phyloP scores from a whole-genome alignment of 2,888 invertebrate species.

The Pteria penguin region DNA sequence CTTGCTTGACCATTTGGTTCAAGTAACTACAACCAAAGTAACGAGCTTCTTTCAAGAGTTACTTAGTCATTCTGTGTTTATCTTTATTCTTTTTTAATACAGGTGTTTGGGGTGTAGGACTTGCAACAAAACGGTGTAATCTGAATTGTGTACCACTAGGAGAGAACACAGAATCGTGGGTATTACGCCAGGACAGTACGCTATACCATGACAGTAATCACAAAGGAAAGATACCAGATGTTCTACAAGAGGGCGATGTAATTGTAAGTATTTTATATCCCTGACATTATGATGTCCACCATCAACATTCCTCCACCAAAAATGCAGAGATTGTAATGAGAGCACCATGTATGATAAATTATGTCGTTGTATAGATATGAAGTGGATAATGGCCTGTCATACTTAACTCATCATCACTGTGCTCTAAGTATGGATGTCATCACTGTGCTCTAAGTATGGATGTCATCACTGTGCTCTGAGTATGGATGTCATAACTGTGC shows the following conservation, averaged over 20 bases:
- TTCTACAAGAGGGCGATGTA: slow-evolving; percentile 95
- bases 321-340: too few species aligned
- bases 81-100: slow-evolving; percentile 15
- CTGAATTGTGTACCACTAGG: slow-evolving; percentile 93
- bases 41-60: not conserved
- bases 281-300: too few species aligned
- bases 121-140: slow-evolving; percentile 93
- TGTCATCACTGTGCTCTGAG: too few species aligned
- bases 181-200: slow-evolving; percentile 92
- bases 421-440: too few species aligned
- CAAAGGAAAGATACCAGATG: slow-evolving; percentile 84
- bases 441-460: too few species aligned
- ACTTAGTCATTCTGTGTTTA: not conserved
- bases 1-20: not conserved
- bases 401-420: too few species aligned
- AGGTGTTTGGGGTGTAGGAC: slow-evolving; percentile 92
- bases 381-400: too few species aligned
- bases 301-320: too few species aligned
- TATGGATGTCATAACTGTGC: too few species aligned
- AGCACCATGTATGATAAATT: too few species aligned
- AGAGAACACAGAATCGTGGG: slow-evolving; percentile 93
- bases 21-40: not conserved
- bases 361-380: too few species aligned
- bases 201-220: slow-evolving; percentile 92
- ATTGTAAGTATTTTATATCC: slow-evolving; percentile 83